These are phyloP conservation scores for Orthosia gracilis DNA, from an alignment of 2,888 invertebrate species.

Conservation along the genomic window DNA sequence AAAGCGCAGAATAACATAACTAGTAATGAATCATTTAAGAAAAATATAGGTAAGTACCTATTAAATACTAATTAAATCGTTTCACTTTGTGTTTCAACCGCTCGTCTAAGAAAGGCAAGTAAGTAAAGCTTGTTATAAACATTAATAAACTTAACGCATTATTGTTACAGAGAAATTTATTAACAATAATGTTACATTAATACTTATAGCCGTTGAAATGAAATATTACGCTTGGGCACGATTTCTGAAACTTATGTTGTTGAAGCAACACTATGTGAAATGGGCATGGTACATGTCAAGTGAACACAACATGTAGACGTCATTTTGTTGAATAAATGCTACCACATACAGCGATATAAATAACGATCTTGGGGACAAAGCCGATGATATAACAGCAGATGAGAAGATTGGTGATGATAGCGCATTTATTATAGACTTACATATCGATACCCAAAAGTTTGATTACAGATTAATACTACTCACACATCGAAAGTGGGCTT, in stretches of 20 bases:
- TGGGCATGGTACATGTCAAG: slow-evolving; percentile 17
- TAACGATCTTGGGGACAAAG: neutral
- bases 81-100: slow-evolving; percentile 48
- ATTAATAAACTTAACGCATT: slow-evolving; percentile 69
- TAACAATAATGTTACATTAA: slow-evolving; percentile 72
- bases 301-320: neutral
- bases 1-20: neutral
- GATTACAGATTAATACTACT: neutral
- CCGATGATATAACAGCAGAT: neutral
- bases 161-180: slow-evolving; percentile 71
- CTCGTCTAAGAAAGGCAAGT: slow-evolving; percentile 40
- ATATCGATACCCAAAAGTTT: neutral
- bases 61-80: slow-evolving; percentile 35
- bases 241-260: slow-evolving; percentile 64
- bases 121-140: slow-evolving; percentile 56
- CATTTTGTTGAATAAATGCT: slow-evolving; percentile 7
- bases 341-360: neutral
- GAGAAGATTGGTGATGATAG: neutral
- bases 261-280: slow-evolving; percentile 53
- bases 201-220: slow-evolving; percentile 75
- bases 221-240: slow-evolving; percentile 80
- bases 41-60: neutral
- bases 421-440: neutral
- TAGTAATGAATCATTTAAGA: neutral
- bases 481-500: neutral